Conservation (phyloP, 30 jellyfish, hydroid and myxozoan genomes). For the Rhopilema esculentum region DNA sequence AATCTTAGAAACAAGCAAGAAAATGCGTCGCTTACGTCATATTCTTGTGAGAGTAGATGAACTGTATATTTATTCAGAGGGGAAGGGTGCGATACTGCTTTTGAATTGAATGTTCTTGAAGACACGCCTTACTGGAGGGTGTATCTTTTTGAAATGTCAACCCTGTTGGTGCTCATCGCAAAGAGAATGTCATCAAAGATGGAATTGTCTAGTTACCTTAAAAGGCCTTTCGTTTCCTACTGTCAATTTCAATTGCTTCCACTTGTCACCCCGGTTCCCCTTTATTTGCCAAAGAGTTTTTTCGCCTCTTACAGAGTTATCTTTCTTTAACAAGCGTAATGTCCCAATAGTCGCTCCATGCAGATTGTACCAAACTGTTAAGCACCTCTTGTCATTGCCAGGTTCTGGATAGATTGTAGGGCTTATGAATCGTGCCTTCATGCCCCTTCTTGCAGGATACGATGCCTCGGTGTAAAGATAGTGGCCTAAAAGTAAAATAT, state of each 20-base stretch:
- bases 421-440: slow-evolving; percentile 56
- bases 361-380: slow-evolving; percentile 56
- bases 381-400: slow-evolving; percentile 31
- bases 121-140: too few species aligned
- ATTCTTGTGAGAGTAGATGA: too few species aligned
- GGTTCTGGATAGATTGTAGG: slow-evolving; percentile 27
- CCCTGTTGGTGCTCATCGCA: not conserved
- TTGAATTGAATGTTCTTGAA: too few species aligned
- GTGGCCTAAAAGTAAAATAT: slow-evolving; percentile 27
- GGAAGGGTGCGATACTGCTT: too few species aligned
- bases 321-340: slow-evolving; percentile 24
- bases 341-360: slow-evolving; percentile 56
- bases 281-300: slow-evolving; percentile 51
- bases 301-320: slow-evolving; percentile 24
- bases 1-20: not conserved
- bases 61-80: too few species aligned
- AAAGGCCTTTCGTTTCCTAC: slow-evolving; percentile 25
- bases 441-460: slow-evolving; percentile 66
- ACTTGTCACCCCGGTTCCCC: slow-evolving; percentile 61
- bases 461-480: slow-evolving; percentile 75
- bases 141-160: too few species aligned
- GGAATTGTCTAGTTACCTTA: slow-evolving; percentile 14
- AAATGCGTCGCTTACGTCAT: not conserved
- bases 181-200: not conserved
- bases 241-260: slow-evolving; percentile 38